phyloP scores from a whole-genome alignment of 2,113 vertebrate genomes.

The Antennarius striatus region DNA sequence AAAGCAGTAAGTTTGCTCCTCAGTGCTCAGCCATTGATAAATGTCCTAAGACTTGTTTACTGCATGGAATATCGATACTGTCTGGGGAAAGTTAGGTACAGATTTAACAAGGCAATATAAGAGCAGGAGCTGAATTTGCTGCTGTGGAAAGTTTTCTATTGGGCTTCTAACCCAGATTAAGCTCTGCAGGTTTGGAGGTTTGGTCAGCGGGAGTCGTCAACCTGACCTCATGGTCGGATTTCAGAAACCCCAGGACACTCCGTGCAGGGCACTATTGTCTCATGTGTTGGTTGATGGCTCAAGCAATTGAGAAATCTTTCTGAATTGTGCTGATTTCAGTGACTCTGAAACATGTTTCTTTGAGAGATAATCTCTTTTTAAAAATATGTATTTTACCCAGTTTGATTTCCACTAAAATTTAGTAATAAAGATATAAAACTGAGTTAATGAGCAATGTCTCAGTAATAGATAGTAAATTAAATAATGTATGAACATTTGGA shows the following conservation, averaged over 20 bases:
- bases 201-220: conserved; percentile 24
- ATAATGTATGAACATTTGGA: background rate
- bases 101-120: conserved; percentile 38
- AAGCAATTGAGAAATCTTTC: conserved; percentile 1
- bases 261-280: conserved; percentile 9
- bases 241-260: conserved; percentile 33
- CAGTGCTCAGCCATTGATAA: conserved; percentile 53
- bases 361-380: background rate
- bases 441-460: too few species aligned
- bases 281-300: conserved; percentile 15
- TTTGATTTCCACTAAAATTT: too few species aligned
- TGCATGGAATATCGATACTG: conserved; percentile 49
- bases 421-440: too few species aligned
- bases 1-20: conserved; percentile 31
- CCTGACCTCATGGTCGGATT: conserved; percentile 13
- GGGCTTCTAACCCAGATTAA: conserved; percentile 36
- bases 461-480: background rate
- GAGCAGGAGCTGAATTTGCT: conserved; percentile 2
- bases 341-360: background rate
- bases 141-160: conserved; percentile 23
- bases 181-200: conserved; percentile 28
- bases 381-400: background rate
- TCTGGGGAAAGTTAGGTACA: conserved; percentile 45
- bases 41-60: conserved; percentile 60
- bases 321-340: background rate